phyloP scores from a whole-genome alignment of 2,888 invertebrate genomes.

The Mayetiola destructor region DNA sequence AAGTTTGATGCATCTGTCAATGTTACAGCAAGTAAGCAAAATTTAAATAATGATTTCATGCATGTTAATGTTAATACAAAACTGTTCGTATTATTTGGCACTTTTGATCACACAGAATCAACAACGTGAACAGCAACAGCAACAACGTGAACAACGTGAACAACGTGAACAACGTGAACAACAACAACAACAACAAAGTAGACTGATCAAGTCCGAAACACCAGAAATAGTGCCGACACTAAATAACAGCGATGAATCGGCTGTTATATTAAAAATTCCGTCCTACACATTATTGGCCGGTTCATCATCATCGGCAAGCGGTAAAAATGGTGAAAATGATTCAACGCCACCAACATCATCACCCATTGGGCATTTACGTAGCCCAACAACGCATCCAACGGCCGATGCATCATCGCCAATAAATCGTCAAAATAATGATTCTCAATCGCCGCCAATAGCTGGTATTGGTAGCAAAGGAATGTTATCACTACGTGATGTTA shows the following conservation, averaged over 20 bases:
- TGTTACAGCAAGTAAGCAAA: slow-evolving; percentile 26
- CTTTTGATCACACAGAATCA: too few species aligned
- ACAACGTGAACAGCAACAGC: slow-evolving; percentile 20
- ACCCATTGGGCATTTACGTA: slow-evolving; percentile 20
- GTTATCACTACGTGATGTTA: slow-evolving; percentile 69
- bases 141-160: too few species aligned
- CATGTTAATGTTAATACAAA: too few species aligned
- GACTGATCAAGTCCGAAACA: slow-evolving; percentile 36
- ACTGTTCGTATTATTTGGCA: too few species aligned
- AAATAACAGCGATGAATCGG: slow-evolving; percentile 36
- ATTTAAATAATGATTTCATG: too few species aligned
- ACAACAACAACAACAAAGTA: slow-evolving; percentile 28
- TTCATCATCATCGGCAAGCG: slow-evolving; percentile 23
- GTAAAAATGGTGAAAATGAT: slow-evolving; percentile 38
- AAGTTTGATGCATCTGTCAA: slow-evolving; percentile 24
- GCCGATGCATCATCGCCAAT: slow-evolving; percentile 38
- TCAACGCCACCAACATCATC: slow-evolving; percentile 24
- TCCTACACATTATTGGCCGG: slow-evolving; percentile 59
- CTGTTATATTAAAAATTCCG: slow-evolving; percentile 76
- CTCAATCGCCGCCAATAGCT: slow-evolving; percentile 40
- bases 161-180: too few species aligned
- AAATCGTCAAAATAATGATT: slow-evolving; percentile 34
- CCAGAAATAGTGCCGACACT: slow-evolving; percentile 35
- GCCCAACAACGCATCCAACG: slow-evolving; percentile 23
- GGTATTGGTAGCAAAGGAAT: slow-evolving; percentile 38